A percentile compares a stretch with the other conserved stretches of the same genome.
These are phyloP conservation scores for Falcaria lacertinaria DNA, from an alignment of 2,888 invertebrate species.

Conservation along the genomic window DNA sequence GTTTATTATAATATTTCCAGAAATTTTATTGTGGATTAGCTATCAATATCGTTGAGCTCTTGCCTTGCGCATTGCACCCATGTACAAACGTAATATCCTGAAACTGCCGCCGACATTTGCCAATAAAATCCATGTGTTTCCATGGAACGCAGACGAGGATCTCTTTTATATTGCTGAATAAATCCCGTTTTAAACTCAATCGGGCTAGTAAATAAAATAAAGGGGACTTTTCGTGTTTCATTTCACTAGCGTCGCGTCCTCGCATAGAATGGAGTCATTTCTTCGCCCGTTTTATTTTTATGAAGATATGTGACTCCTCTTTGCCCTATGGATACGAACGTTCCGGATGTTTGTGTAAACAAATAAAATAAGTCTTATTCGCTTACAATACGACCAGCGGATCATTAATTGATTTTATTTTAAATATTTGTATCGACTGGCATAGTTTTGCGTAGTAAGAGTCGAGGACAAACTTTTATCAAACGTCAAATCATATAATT, in stretches of 20 bases:
- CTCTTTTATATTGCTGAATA: slow-evolving; percentile 59
- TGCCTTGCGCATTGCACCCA: too few relatives aligned
- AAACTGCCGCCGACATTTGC: slow-evolving; percentile 8
- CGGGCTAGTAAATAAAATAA: slow-evolving; percentile 64
- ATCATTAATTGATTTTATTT: slow-evolving; percentile 10
- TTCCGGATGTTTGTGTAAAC: slow-evolving; percentile 29
- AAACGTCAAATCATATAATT: too few relatives aligned
- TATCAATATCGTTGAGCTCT: too few relatives aligned
- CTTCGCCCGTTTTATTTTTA: slow-evolving; percentile 59
- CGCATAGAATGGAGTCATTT: slow-evolving; percentile 48
- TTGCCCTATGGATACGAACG: slow-evolving; percentile 36
- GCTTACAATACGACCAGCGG: slow-evolving; percentile 18
- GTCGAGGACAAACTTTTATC: too few relatives aligned
- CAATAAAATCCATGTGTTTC: slow-evolving; percentile 29
- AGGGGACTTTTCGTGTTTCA: slow-evolving; percentile 58
- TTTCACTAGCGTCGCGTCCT: slow-evolving; percentile 39
- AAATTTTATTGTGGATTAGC: too few relatives aligned
- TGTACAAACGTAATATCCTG: not conserved
- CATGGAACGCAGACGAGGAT: slow-evolving; percentile 35
- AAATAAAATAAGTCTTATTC: slow-evolving; percentile 42
- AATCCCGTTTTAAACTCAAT: slow-evolving; percentile 65
- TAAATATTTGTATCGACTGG: not conserved
- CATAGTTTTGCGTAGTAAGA: too few relatives aligned
- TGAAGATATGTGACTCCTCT: slow-evolving; percentile 60
- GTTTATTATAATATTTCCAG: too few relatives aligned